Conservation (phyloP, 1,140 invertebrate species). For the Drosophila truncata region DNA sequence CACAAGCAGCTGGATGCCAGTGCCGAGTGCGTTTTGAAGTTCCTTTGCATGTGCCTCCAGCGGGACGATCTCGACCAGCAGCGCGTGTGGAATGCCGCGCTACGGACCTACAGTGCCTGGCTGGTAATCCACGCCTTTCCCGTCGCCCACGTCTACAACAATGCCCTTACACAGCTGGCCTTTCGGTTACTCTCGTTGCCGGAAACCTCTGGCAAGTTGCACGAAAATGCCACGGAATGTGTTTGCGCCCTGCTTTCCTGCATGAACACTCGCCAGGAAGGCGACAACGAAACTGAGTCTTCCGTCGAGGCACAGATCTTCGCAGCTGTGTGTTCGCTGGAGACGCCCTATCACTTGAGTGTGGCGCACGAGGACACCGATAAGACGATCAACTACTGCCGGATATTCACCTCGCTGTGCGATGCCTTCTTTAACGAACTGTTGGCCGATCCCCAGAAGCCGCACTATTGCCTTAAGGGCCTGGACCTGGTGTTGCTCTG, state of each 20-base stretch:
- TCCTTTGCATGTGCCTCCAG: slow-evolving; percentile 91
- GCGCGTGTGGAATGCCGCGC: slow-evolving; percentile 87
- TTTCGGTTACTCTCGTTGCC: slow-evolving; percentile 89
- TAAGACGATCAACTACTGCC: slow-evolving; percentile 95
- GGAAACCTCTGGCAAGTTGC: slow-evolving; percentile 89
- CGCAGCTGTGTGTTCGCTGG: slow-evolving; percentile 92
- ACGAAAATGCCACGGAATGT: slow-evolving; percentile 96
- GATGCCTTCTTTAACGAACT: slow-evolving; percentile 96
- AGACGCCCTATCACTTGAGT: slow-evolving; percentile 95
- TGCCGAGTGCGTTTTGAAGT: slow-evolving; percentile 89
- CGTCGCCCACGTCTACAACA: slow-evolving; percentile 88
- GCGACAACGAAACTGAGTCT: slow-evolving; percentile 85
- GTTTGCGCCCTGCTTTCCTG: slow-evolving; percentile 94
- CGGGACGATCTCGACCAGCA: slow-evolving; percentile 86
- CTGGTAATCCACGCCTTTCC: slow-evolving; percentile 90
- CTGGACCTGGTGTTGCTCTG: slow-evolving; percentile 96
- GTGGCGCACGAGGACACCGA: slow-evolving; percentile 97
- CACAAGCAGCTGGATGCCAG: slow-evolving; percentile 90
- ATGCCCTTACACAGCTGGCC: slow-evolving; percentile 89
- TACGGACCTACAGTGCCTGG: slow-evolving; percentile 94
- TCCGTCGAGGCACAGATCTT: slow-evolving; percentile 92
- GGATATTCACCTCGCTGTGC: slow-evolving; percentile 97
- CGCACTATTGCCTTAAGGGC: slow-evolving; percentile 93
- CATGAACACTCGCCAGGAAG: slow-evolving; percentile 88
- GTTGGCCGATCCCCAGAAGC: slow-evolving; percentile 87